These are phyloP conservation scores for Sorex fumeus DNA, from an alignment of 2,113 vertebrate species.

Conservation along the genomic window DNA sequence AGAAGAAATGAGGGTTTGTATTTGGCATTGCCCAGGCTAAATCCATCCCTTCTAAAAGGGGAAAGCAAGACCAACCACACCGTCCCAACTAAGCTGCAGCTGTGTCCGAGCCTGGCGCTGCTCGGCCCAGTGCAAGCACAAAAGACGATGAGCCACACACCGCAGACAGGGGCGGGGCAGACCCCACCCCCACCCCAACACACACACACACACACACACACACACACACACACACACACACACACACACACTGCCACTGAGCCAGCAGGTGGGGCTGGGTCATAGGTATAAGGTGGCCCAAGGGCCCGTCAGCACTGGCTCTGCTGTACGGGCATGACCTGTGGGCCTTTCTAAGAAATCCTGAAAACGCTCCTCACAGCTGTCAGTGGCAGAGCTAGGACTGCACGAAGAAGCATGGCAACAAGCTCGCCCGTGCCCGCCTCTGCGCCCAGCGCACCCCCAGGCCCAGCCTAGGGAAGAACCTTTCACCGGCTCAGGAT, in stretches of 20 bases:
- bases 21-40: constrained; percentile 78
- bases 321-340: background rate
- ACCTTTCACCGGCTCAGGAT: background rate
- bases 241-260: background rate
- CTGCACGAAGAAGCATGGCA: background rate
- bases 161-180: background rate
- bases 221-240: no score
- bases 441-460: background rate
- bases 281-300: background rate
- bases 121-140: background rate
- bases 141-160: background rate
- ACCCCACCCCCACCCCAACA: background rate
- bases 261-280: background rate
- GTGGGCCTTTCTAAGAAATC: constrained; percentile 61
- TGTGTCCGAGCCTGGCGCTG: background rate
- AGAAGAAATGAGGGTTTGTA: constrained; percentile 81
- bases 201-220: no score
- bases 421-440: background rate
- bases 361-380: background rate
- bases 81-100: constrained; percentile 57
- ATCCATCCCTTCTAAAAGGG: constrained; percentile 84
- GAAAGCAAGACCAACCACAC: constrained; percentile 76
- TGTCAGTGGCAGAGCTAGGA: background rate
- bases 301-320: background rate
- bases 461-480: background rate